Evolutionary conservation across 2,797 vertebrate genomes (phyloP).

Genomic region (Serranus cabrilla): DNA sequence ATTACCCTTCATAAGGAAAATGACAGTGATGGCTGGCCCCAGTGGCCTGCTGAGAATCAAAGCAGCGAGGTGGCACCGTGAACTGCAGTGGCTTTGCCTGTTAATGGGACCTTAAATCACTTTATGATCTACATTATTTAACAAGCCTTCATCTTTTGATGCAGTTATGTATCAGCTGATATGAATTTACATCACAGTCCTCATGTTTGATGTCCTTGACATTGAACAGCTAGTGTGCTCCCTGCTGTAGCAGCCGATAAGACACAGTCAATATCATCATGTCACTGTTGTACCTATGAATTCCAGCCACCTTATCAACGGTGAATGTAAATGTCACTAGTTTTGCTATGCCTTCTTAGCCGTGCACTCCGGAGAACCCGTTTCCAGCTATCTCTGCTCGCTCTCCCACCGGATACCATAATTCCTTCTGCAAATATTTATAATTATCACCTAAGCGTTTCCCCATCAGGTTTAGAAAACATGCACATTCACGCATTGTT

Average conservation of each 20-base stretch:
- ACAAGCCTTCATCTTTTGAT: conserved; percentile 57
- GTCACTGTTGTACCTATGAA: conserved; percentile 31
- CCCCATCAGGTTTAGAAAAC: conserved; percentile 19
- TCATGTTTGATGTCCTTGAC: conserved; percentile 59
- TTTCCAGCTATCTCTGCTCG: conserved; percentile 27
- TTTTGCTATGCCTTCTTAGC: conserved; percentile 25
- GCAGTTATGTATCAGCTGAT: conserved; percentile 55
- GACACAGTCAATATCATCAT: conserved; percentile 46
- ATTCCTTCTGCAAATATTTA: conserved; percentile 40
- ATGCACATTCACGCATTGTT: background rate
- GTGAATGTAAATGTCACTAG: conserved; percentile 55
- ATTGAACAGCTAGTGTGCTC: conserved; percentile 33
- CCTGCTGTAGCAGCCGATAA: conserved; percentile 23
- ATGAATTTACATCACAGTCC: conserved; percentile 54
- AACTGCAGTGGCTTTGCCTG: conserved; percentile 34
- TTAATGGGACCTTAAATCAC: conserved; percentile 68
- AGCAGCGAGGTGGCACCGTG: conserved; percentile 37
- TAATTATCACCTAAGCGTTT: conserved; percentile 54
- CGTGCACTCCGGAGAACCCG: background rate
- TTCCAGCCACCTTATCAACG: conserved; percentile 30
- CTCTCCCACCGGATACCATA: background rate
- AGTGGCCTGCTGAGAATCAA: conserved; percentile 64
- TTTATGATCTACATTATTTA: conserved; percentile 70
- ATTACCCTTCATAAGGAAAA: conserved; percentile 68
- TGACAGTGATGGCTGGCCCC: conserved; percentile 67